Conservation (phyloP, 2,113 vertebrate genomes). For the Leucosticte australis region DNA sequence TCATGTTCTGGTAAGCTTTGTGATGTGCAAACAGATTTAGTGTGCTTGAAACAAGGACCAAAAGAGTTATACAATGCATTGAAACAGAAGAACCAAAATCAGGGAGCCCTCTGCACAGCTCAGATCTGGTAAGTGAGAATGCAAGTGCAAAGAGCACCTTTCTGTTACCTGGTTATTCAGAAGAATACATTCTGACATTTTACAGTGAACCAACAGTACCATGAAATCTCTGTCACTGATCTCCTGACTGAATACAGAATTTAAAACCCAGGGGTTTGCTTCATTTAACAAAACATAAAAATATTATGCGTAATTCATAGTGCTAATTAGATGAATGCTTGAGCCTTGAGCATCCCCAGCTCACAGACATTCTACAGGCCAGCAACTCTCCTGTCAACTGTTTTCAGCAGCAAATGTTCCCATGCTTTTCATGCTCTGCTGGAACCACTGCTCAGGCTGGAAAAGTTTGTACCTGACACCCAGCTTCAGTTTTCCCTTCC, state of each 20-base stretch:
- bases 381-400: background rate
- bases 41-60: background rate
- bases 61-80: background rate
- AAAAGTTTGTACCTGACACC: background rate
- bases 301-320: fast-evolving
- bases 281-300: background rate
- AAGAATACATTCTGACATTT: background rate
- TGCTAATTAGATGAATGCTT: background rate
- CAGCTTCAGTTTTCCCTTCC: background rate
- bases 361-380: background rate
- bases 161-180: background rate
- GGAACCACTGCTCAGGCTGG: background rate
- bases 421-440: background rate
- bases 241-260: background rate
- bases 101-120: background rate
- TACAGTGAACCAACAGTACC: background rate
- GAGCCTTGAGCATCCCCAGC: background rate
- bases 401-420: background rate
- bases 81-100: background rate
- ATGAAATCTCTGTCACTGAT: background rate
- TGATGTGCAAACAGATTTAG: background rate
- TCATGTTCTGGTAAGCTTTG: background rate
- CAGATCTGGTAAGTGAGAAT: background rate
- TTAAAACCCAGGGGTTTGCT: background rate
- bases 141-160: background rate